These are phyloP conservation scores for Taphrorychus bicolor DNA, from an alignment of 2,888 invertebrate species.

Conservation along the genomic window DNA sequence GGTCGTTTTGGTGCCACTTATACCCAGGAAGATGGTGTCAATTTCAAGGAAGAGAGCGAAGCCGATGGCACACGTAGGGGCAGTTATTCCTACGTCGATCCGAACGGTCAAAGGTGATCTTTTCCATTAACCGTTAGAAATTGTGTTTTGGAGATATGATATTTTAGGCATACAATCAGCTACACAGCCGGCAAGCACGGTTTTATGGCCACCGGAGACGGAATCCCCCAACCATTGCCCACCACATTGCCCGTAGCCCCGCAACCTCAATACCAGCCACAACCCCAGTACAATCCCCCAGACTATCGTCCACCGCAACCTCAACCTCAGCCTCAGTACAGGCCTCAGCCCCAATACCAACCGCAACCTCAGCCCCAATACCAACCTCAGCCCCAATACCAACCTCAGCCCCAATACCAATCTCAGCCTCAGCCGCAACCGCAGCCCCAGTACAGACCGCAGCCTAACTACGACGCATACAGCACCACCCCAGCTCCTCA, in stretches of 20 bases:
- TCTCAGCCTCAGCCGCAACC: slow-evolving; percentile 58
- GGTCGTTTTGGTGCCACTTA: slow-evolving; percentile 88
- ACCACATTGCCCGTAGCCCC: slow-evolving; percentile 64
- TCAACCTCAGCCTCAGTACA: slow-evolving; percentile 61
- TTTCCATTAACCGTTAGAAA: neutral
- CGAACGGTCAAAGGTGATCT: slow-evolving; percentile 71
- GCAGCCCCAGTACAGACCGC: slow-evolving; percentile 53
- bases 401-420: slow-evolving; percentile 60
- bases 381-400: slow-evolving; percentile 61
- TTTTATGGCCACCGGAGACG: slow-evolving; percentile 82
- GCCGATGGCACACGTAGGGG: slow-evolving; percentile 79
- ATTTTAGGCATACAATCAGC: slow-evolving; percentile 69
- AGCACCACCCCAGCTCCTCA: slow-evolving; percentile 73
- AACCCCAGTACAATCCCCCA: slow-evolving; percentile 62
- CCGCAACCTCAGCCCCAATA: slow-evolving; percentile 62
- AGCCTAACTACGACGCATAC: slow-evolving; percentile 54
- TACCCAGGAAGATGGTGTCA: slow-evolving; percentile 86
- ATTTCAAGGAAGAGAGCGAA: slow-evolving; percentile 90
- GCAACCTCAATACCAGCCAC: slow-evolving; percentile 66
- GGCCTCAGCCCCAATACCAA: slow-evolving; percentile 59
- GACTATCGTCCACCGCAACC: slow-evolving; percentile 58
- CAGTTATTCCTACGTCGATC: slow-evolving; percentile 86
- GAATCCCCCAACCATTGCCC: slow-evolving; percentile 60
- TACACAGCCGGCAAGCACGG: slow-evolving; percentile 89
- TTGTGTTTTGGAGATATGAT: neutral